Percentiles rank a stretch among this genome's conserved stretches.
phyloP scores from a whole-genome alignment of 2,797 vertebrate species.

The Gymnoscopelus microlampas region DNA sequence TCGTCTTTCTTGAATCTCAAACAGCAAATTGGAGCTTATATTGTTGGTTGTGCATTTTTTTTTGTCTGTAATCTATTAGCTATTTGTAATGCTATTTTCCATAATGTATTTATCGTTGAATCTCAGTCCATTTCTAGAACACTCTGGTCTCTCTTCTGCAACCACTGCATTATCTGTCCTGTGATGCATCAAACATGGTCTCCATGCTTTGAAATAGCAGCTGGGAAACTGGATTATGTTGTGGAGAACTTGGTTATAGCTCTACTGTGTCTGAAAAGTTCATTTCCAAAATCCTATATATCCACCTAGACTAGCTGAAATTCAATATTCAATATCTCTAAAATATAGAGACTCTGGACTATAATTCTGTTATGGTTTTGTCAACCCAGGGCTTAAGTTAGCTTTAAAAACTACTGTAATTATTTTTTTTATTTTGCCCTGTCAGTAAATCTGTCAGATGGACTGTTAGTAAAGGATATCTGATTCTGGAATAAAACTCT shows the following conservation, averaged over 20 bases:
- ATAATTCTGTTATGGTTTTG: too few relatives aligned
- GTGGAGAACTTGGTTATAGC: constrained; percentile 41
- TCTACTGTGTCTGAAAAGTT: constrained; percentile 21
- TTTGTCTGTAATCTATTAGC: constrained; percentile 49
- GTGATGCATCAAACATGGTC: constrained; percentile 51
- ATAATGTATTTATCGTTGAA: constrained; percentile 64
- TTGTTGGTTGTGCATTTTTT: constrained; percentile 68
- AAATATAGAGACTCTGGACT: too few relatives aligned
- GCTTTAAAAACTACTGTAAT: too few relatives aligned
- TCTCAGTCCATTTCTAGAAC: constrained; percentile 59
- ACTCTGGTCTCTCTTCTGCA: constrained; percentile 60
- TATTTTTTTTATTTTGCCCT: too few relatives aligned
- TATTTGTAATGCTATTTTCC: constrained; percentile 64
- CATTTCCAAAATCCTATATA: neutral
- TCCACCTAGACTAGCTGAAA: neutral
- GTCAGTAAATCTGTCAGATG: too few relatives aligned
- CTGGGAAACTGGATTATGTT: constrained; percentile 34
- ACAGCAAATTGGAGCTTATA: constrained; percentile 60
- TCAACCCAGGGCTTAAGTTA: too few relatives aligned
- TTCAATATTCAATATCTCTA: too few relatives aligned
- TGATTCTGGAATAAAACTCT: too few relatives aligned
- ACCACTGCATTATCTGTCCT: constrained; percentile 56
- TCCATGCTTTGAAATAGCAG: constrained; percentile 55
- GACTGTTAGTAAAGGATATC: too few relatives aligned
- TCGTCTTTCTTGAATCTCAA: constrained; percentile 61